Base-by-base conservation (phyloP, 2,888 invertebrate genomes). In the Chymomyza fuscimana region DNA sequence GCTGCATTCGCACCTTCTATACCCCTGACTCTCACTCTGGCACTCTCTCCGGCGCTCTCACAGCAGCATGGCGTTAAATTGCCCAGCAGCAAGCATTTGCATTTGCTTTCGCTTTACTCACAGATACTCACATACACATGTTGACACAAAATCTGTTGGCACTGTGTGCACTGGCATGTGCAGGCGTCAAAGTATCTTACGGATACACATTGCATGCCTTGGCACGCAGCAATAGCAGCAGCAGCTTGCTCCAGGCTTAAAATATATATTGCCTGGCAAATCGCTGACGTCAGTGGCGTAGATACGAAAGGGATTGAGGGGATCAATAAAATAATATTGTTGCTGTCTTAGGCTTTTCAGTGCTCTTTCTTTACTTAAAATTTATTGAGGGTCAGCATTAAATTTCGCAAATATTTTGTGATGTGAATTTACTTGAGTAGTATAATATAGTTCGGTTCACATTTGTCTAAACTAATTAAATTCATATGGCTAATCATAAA, bases 61-160 rank as follows among this genome's bases (percentile, higher is more conserved):
- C 12, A 12, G 22, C 46, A 69, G 75, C 29, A 66, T 72, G 66
- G 87, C 88, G 84, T 87, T 85, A 87, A 88, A 88, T 88, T 87
- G 88, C 87, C 86, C 82, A 76, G 77, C 80, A 88, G 88, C 73
- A 71, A 76, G 73, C 75, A 84, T 81, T 86, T 79, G 78, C 84
- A 88, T 85, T 82, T 72, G 64, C 19, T 7, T 15, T 25, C 16
- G 59, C 32, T n/a, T 46, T 54, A n/a, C 59, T 19, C 9, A 15
- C 59, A 59, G 32, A 60, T 16, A 58, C 58, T 25, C 58, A n/a
- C 25, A 32, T 25, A 32, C n/a, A n/a, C 5, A 59, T n/a, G 54
- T 64, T 54, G 19, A 32, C 63, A 54, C 19, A 16, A 16, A 25
- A 52, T 12, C 63, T 63, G n/a, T 63, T 50, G 15, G 63, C 63